phyloP scores from a whole-genome alignment of 2,888 invertebrate genomes.

The Noctua janthe region DNA sequence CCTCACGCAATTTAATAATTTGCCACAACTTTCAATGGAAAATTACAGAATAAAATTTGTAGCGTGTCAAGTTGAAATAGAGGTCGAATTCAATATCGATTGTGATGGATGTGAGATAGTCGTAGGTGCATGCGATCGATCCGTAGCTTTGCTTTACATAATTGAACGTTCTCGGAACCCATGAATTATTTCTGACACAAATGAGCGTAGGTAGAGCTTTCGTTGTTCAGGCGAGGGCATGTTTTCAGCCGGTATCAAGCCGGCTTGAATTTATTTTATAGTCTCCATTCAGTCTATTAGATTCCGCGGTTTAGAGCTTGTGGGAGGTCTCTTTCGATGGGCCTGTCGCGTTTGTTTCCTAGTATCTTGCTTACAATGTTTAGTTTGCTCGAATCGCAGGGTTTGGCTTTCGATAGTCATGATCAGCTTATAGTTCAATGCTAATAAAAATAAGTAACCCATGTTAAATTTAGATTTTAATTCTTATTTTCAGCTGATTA shows the following conservation, averaged over 20 bases:
- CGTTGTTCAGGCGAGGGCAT: neutral
- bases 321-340: neutral
- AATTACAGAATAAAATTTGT: constrained; percentile 12
- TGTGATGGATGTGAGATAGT: constrained; percentile 11
- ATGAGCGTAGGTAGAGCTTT: neutral
- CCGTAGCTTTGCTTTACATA: constrained; percentile 24
- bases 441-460: neutral
- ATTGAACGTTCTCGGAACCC: constrained; percentile 35
- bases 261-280: neutral
- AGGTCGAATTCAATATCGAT: constrained; percentile 43
- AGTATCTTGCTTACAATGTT: neutral
- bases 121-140: constrained; percentile 36
- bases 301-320: too few species aligned
- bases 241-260: neutral
- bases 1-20: neutral
- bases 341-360: neutral
- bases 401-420: neutral
- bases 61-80: constrained; percentile 26
- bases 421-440: neutral
- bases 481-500: neutral
- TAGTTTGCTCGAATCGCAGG: neutral
- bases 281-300: neutral
- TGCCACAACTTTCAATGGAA: constrained; percentile 9
- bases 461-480: neutral
- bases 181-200: constrained; percentile 38